phyloP scores from a whole-genome alignment of 2,888 invertebrate species.

The Lamellibrachia satsuma region DNA sequence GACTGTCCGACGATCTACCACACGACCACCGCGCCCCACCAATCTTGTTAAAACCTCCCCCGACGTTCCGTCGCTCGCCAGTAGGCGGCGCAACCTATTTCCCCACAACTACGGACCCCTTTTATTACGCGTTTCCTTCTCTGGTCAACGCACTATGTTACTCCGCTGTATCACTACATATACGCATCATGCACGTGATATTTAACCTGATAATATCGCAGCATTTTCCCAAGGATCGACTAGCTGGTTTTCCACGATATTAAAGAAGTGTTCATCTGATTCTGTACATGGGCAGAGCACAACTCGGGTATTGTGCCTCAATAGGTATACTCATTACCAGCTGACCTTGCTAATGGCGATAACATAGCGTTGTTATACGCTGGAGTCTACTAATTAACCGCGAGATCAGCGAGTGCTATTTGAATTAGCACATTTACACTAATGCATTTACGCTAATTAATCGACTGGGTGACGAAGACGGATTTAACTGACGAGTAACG shows the following conservation, averaged over 20 bases:
- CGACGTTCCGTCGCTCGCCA: no score
- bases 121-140: not conserved
- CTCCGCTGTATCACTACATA: no score
- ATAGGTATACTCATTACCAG: not conserved
- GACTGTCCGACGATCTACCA: no score
- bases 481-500: not conserved
- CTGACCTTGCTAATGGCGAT: not conserved
- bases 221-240: not conserved
- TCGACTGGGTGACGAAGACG: not conserved
- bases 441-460: not conserved
- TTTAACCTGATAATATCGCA: not conserved
- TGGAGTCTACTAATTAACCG: not conserved
- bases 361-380: not conserved
- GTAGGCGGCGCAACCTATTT: no score
- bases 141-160: not conserved
- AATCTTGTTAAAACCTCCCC: not conserved
- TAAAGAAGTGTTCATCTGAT: no score
- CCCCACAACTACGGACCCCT: not conserved
- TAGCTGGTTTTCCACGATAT: no score
- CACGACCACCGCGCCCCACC: no score
- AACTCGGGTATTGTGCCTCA: not conserved
- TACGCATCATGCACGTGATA: no score
- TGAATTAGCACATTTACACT: not conserved
- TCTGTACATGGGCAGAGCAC: not conserved
- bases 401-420: not conserved